Percentiles rank a stretch among this genome's conserved stretches.
These are phyloP conservation scores for Notolabrus celidotus DNA, from an alignment of 2,797 vertebrate genomes.

Conservation along the genomic window DNA sequence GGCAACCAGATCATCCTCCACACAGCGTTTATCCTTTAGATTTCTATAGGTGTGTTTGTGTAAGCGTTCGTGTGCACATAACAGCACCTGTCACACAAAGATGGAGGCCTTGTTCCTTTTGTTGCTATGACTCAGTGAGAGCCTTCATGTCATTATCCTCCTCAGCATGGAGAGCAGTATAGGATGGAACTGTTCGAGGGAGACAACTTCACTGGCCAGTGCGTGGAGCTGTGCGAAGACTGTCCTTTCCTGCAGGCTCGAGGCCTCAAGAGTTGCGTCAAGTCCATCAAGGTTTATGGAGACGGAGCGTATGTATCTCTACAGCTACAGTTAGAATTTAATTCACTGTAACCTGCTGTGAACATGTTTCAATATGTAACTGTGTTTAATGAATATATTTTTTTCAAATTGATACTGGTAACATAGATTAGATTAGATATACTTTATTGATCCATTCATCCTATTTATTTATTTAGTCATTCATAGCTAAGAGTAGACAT, in stretches of 20 bases:
- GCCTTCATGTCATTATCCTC: conserved; percentile 51
- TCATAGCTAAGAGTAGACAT: too few species aligned
- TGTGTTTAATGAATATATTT: too few species aligned
- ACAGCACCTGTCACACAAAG: conserved; percentile 2
- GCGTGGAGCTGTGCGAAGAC: conserved; percentile 89
- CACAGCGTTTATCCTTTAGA: conserved; percentile 19
- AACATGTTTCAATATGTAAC: too few species aligned
- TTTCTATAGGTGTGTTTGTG: conserved; percentile 34
- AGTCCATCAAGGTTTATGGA: conserved; percentile 89
- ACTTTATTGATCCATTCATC: too few species aligned
- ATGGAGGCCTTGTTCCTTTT: conserved; percentile 30
- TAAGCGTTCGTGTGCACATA: conserved; percentile 16
- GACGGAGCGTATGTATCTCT: conserved; percentile 88
- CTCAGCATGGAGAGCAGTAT: conserved; percentile 89
- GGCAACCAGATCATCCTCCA: conserved; percentile 11
- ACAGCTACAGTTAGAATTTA: neutral
- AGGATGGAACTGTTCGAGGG: conserved; percentile 89
- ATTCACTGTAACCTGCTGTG: neutral
- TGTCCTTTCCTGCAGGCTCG: conserved; percentile 88
- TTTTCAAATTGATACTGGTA: too few species aligned
- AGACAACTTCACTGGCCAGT: conserved; percentile 86
- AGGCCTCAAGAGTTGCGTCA: conserved; percentile 89
- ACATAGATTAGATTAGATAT: too few species aligned
- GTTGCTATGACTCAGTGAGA: conserved; percentile 44
- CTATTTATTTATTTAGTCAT: too few species aligned